Evolutionary conservation across 1,140 invertebrate genomes (phyloP).

Genomic region (Daktulosphaira vitifoliae): DNA sequence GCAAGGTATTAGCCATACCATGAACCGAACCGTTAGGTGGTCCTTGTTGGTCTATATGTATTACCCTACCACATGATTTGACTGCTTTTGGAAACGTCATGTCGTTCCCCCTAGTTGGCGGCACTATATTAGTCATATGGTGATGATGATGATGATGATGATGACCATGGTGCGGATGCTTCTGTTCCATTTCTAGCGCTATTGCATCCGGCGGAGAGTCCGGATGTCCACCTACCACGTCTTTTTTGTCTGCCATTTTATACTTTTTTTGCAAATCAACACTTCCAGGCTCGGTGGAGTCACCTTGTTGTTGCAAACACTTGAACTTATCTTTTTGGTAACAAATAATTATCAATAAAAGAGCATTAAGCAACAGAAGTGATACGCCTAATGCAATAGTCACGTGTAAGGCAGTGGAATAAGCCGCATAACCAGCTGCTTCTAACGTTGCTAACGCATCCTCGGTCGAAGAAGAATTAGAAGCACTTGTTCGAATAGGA

Average conservation of each 20-base stretch:
- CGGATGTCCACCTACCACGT: conserved; percentile 16
- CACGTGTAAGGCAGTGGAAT: conserved; percentile 72
- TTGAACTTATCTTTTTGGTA: conserved; percentile 71
- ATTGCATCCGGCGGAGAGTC: not conserved
- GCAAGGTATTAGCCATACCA: conserved; percentile 48
- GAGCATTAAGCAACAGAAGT: conserved; percentile 64
- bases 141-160: conserved; percentile 10
- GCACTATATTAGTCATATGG: not conserved
- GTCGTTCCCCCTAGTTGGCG: not conserved
- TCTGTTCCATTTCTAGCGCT: conserved; percentile 22
- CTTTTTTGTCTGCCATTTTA: not conserved
- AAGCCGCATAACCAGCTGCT: conserved; percentile 58
- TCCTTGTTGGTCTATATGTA: conserved; percentile 54
- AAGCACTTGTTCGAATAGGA: not conserved
- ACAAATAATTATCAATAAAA: conserved; percentile 89
- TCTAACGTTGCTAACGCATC: conserved; percentile 67
- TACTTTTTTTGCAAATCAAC: conserved; percentile 28
- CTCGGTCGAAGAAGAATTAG: conserved; percentile 41
- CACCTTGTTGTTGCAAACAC: conserved; percentile 40
- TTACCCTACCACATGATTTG: conserved; percentile 57
- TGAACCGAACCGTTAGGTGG: conserved; percentile 49
- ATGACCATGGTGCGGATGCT: not conserved
- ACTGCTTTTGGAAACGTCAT: conserved; percentile 57
- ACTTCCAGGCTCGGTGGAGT: conserved; percentile 17
- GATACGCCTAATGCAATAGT: conserved; percentile 84